Percentiles rank a stretch among this genome's conserved stretches.
These are phyloP conservation scores for Calidris pygmaea DNA, from an alignment of 2,113 vertebrate species.

Conservation along the genomic window DNA sequence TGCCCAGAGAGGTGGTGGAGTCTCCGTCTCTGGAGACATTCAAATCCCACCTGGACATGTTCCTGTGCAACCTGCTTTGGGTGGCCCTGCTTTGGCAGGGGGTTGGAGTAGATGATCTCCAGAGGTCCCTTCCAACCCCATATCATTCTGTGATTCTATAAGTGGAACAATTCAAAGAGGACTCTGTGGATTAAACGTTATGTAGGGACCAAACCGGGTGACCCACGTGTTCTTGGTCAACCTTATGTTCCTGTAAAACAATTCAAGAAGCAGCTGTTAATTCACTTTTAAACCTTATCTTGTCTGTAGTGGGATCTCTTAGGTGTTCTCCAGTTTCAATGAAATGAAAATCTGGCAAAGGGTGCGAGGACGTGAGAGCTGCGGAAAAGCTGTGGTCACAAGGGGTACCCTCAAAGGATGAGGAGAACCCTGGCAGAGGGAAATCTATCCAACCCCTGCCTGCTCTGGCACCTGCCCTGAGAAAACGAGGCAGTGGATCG, in stretches of 20 bases:
- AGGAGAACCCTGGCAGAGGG: not conserved
- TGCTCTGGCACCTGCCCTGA: rapidly evolving
- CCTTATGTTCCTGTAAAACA: not conserved
- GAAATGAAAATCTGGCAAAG: not conserved
- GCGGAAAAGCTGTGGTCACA: not conserved
- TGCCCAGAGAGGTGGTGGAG: too few species aligned
- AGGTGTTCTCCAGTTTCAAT: too few species aligned
- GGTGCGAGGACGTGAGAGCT: rapidly evolving
- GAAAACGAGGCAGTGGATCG: rapidly evolving
- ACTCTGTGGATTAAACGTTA: rapidly evolving
- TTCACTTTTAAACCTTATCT: not conserved
- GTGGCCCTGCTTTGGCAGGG: not conserved
- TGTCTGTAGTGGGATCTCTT: rapidly evolving
- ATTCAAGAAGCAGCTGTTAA: not conserved
- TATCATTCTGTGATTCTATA: too few species aligned
- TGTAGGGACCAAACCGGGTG: not conserved
- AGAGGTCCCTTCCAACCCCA: too few species aligned
- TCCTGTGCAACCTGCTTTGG: too few species aligned
- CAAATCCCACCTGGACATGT: too few species aligned
- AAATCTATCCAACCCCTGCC: not conserved
- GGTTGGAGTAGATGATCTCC: too few species aligned
- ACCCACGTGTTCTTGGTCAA: not conserved
- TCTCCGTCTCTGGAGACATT: too few species aligned
- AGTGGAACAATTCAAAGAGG: not conserved
- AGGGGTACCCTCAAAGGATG: rapidly evolving